Evolutionary conservation across 1,140 invertebrate species (phyloP), one percentile per base, ranked within the genome.

Genomic region (Caenorhabditis brenneri): DNA sequence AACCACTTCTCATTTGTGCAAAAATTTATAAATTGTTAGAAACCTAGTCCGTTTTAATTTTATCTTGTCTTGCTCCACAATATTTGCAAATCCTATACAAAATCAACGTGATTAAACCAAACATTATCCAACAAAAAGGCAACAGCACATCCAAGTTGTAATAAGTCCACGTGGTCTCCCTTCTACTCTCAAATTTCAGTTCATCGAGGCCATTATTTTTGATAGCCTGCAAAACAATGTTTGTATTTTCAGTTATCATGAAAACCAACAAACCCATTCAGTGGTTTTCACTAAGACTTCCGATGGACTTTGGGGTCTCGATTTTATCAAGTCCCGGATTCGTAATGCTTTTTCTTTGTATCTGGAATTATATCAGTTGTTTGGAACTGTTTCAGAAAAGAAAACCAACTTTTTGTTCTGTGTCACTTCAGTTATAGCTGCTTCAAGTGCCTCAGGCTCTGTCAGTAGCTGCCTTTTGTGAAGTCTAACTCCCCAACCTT

Each of bases 401-500:
- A n/a, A n/a, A n/a, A n/a, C n/a, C n/a, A n/a, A n/a, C n/a, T n/a
- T n/a, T n/a, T n/a, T n/a, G n/a, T n/a, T n/a, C n/a, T n/a, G n/a
- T n/a, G n/a, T n/a, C n/a, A n/a, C n/a, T n/a, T n/a, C n/a, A n/a
- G n/a, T n/a, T n/a, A n/a, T n/a, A n/a, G n/a, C n/a, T n/a, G n/a
- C n/a, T n/a, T n/a, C n/a, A n/a, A n/a, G n/a, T n/a, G n/a, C n/a
- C n/a, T 39, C 65, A 12, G 65, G 65, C 22, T 74, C 65, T 10
- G 24, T 22, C 7, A 74, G 42, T 36, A 74, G 24, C 36, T 74
- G 65, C 36, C 27, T 31, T 24, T 27, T 82, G n/a, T 53, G 31
- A 49, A 97, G 96, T 24, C 95, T 31, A 31, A 85, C 46, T 39
- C 84, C 85, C 80, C 79, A 86, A 7, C 88, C 86, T 48, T 86